phyloP scores from a whole-genome alignment of 2,888 invertebrate genomes.

The Netelia fuscicornis region DNA sequence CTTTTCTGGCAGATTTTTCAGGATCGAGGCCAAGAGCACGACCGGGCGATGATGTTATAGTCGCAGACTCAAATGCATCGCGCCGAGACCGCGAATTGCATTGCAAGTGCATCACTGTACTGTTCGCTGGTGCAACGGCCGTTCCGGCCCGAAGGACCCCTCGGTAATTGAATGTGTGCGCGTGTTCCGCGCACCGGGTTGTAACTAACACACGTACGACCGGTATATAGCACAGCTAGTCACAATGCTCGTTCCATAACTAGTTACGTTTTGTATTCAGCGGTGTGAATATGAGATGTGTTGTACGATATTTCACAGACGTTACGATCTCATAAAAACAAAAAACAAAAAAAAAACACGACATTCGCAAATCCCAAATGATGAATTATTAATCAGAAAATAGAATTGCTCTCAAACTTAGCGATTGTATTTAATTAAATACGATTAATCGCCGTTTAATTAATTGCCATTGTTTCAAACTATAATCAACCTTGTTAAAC shows the following conservation, averaged over 20 bases:
- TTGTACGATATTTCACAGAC: too few species aligned
- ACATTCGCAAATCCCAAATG: too few species aligned
- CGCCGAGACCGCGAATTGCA: slow-evolving; percentile 66
- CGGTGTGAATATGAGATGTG: too few species aligned
- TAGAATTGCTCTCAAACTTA: not conserved
- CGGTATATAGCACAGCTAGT: slow-evolving; percentile 20
- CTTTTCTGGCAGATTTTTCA: slow-evolving; percentile 25
- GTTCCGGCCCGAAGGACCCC: slow-evolving; percentile 81
- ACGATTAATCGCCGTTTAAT: not conserved
- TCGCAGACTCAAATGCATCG: slow-evolving; percentile 64
- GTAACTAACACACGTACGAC: slow-evolving; percentile 41
- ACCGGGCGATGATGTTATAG: slow-evolving; percentile 45
- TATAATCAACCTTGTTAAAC: not conserved
- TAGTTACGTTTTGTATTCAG: not conserved
- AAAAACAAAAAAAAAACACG: too few species aligned
- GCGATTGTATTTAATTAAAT: not conserved
- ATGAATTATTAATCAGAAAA: not conserved
- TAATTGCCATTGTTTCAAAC: not conserved
- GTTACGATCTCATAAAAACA: too few species aligned
- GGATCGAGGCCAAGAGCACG: slow-evolving; percentile 63
- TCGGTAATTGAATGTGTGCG: slow-evolving; percentile 77
- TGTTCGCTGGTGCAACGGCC: slow-evolving; percentile 80
- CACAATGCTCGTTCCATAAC: slow-evolving; percentile 25
- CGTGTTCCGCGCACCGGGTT: slow-evolving; percentile 50
- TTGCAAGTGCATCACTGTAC: slow-evolving; percentile 60